Percentiles rank a stretch among this genome's conserved stretches.
phyloP scores from a whole-genome alignment of 2,888 invertebrate genomes.

The Omphaloscelis lunosa region DNA sequence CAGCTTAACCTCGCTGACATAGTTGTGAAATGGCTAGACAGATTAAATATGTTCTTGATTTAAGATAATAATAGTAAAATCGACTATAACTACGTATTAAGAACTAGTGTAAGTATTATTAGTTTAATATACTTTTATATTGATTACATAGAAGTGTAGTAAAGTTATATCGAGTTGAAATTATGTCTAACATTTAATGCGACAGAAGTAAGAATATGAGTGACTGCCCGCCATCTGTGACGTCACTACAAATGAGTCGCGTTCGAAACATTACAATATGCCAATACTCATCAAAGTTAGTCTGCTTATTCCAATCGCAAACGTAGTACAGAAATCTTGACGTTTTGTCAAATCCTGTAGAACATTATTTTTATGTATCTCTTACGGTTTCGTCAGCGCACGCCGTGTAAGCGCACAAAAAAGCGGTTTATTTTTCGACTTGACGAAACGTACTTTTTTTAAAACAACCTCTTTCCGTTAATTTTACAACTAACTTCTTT shows the following conservation, averaged over 20 bases:
- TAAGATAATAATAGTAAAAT: slow-evolving; percentile 31
- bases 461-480: too few relatives aligned
- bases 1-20: neutral
- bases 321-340: too few relatives aligned
- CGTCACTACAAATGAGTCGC: neutral
- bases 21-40: slow-evolving; percentile 11
- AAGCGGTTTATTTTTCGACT: too few relatives aligned
- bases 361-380: too few relatives aligned
- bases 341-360: too few relatives aligned
- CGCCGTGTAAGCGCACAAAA: too few relatives aligned
- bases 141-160: neutral
- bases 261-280: neutral
- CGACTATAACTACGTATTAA: slow-evolving; percentile 9
- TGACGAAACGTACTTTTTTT: neutral
- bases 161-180: slow-evolving; percentile 3
- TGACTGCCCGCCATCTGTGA: neutral
- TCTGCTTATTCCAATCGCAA: neutral
- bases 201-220: neutral
- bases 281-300: neutral
- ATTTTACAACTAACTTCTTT: too few relatives aligned
- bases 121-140: neutral
- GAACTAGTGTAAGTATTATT: neutral
- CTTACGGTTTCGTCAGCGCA: too few relatives aligned
- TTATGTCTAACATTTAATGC: slow-evolving; percentile 10
- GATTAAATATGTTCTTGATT: neutral